Base-by-base conservation (phyloP, 2,113 vertebrate genomes). In the Scolopax mira region DNA sequence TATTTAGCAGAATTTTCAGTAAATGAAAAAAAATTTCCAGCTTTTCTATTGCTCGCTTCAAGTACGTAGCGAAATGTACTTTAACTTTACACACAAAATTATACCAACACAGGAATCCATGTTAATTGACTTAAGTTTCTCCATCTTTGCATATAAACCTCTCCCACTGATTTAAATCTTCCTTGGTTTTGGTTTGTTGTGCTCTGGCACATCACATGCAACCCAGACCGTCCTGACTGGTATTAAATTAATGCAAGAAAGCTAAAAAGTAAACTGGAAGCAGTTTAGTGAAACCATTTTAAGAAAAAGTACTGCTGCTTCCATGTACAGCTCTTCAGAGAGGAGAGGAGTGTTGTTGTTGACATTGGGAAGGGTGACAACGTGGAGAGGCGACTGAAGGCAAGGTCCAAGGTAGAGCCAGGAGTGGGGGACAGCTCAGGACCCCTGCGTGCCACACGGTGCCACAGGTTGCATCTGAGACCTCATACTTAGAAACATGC, bases 331-430 rank as follows among this genome's bases (percentile, higher is more conserved):
- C 18, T 60, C 27, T 92, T 27, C 28, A 39, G 52, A 44, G 35
- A 18, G 17, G 7, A 18, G 65, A 31, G 60, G 18, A 52, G 21
- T 0, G 4, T 31, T 74, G 23, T 11, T 37, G 30, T 12, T 48
- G 41, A 17, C 12, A 22, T 31, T 1, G 3, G 64, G 22, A 69
- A 16, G 18, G 23, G 9, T 13, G 8, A 54, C 0, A 2, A 10
- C 17, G 4, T 1, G 27, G 46, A 33, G 42, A 55, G 58, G 39
- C 7, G 81, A 18, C 74, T 28, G 52, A 60, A 87, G 52, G 39
- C 73, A 79, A 58, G 39, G 64, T 18, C 10, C 17, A 7, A 6
- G 35, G 35, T 0, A n/a, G 51, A 92, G 37, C 5, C 64, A 42
- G 31, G 37, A 46, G 62, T 1, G 4, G 58, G 35, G n/a, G 21